phyloP scores from a whole-genome alignment of 2,797 vertebrate species.

The Allobates femoralis region DNA sequence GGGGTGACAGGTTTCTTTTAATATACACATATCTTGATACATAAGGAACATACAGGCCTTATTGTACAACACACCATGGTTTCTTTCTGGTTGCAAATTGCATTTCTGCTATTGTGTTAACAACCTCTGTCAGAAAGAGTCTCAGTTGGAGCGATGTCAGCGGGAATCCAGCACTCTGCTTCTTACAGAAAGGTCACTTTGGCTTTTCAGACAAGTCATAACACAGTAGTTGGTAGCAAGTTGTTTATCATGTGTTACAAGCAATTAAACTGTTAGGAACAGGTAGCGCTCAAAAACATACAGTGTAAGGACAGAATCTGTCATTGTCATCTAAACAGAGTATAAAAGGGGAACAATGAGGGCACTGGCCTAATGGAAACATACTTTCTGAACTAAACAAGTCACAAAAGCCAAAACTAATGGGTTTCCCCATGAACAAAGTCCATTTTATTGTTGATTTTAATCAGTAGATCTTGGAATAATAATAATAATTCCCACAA shows the following conservation, averaged over 20 bases:
- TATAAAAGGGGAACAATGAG: neutral
- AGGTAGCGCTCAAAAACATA: slow-evolving; percentile 5
- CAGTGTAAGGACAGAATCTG: neutral
- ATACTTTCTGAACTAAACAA: neutral
- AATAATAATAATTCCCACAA: too few relatives aligned
- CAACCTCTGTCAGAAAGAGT: slow-evolving; percentile 26
- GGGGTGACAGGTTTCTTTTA: too few relatives aligned
- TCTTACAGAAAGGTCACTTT: slow-evolving; percentile 53
- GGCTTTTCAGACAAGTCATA: slow-evolving; percentile 46
- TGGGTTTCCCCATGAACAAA: too few relatives aligned
- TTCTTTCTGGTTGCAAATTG: slow-evolving; percentile 33
- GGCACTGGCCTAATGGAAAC: neutral
- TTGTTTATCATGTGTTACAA: slow-evolving; percentile 37
- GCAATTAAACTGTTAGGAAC: slow-evolving; percentile 29
- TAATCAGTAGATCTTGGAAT: too few relatives aligned
- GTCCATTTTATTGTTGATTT: too few relatives aligned
- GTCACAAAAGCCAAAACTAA: neutral
- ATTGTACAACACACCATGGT: neutral
- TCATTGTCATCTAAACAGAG: neutral
- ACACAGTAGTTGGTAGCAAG: slow-evolving; percentile 33
- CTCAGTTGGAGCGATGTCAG: slow-evolving; percentile 45
- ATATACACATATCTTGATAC: neutral
- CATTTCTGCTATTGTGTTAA: slow-evolving; percentile 45
- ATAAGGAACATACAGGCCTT: neutral
- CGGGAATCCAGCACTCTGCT: slow-evolving; percentile 23